These are phyloP conservation scores for Nasonia longicornis DNA, from an alignment of 1,140 invertebrate species.

Conservation along the genomic window DNA sequence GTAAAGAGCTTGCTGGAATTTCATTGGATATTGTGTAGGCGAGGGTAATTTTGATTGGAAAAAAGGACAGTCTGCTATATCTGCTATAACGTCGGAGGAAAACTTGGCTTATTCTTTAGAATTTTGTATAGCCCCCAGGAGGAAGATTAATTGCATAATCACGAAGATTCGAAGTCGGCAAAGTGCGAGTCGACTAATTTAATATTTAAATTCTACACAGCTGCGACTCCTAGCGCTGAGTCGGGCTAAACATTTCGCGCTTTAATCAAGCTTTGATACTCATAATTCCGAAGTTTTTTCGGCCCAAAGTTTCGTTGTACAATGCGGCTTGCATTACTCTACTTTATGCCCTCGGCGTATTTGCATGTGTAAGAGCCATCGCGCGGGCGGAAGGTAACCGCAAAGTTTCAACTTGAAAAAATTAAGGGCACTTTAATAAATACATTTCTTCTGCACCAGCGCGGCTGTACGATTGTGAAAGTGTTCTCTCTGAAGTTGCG, in stretches of 20 bases:
- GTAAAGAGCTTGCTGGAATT: background rate
- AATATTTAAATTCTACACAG: no score
- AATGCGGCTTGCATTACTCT: conserved; percentile 24
- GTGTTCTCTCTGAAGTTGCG: background rate
- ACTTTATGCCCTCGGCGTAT: conserved; percentile 8
- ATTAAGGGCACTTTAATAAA: background rate
- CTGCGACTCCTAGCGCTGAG: no score
- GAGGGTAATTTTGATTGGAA: no score
- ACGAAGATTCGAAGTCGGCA: no score
- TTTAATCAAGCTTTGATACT: background rate
- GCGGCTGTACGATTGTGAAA: background rate
- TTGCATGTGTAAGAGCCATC: conserved; percentile 33
- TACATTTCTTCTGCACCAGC: background rate
- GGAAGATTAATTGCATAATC: no score
- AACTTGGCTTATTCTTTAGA: no score
- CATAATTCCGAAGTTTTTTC: background rate
- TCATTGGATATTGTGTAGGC: no score
- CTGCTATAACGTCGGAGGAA: no score
- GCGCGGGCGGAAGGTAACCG: conserved; percentile 1
- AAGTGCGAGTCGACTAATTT: no score
- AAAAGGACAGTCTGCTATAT: no score
- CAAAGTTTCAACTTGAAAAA: conserved; percentile 22
- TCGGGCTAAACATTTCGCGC: background rate
- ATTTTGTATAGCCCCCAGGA: no score
- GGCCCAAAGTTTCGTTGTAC: background rate